phyloP scores from a whole-genome alignment of 2,888 invertebrate genomes.

The Lepidochitona cinerea region DNA sequence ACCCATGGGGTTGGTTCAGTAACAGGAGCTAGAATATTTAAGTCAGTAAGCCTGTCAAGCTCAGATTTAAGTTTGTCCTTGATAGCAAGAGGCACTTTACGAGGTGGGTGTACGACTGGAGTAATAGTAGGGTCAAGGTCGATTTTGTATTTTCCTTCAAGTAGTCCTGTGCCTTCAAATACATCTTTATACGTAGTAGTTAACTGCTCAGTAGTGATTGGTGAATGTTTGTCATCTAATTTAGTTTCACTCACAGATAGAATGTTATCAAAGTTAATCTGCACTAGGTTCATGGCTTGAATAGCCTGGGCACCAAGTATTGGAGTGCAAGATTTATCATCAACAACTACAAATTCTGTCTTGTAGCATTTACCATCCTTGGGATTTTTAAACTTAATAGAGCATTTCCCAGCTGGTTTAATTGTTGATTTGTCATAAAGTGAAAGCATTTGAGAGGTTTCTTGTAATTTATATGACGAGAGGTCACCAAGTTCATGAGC shows the following conservation, averaged over 20 bases:
- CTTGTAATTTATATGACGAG: too few species aligned
- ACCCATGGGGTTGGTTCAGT: constrained; percentile 36
- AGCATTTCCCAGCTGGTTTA: too few species aligned
- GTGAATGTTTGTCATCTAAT: too few species aligned
- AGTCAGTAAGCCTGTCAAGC: too few species aligned
- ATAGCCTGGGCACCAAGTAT: background rate
- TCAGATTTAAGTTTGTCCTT: too few species aligned
- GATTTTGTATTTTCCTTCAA: too few species aligned
- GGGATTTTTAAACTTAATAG: background rate
- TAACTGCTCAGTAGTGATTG: too few species aligned
- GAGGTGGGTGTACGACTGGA: constrained; percentile 18
- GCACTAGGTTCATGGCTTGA: constrained; percentile 11
- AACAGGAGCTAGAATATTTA: too few species aligned
- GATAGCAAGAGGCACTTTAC: constrained; percentile 24
- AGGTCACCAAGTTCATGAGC: background rate
- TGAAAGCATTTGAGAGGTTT: background rate
- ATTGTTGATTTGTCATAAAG: too few species aligned
- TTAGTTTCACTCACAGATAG: too few species aligned
- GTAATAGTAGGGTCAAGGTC: too few species aligned
- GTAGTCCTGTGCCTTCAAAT: constrained; percentile 16
- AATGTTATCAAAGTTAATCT: constrained; percentile 8
- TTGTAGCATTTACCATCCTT: background rate
- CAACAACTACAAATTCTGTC: constrained; percentile 1
- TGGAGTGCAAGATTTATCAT: too few species aligned
- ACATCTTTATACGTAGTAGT: constrained; percentile 9